phyloP scores from a whole-genome alignment of 2,113 vertebrate species.

The Cairina moschata region DNA sequence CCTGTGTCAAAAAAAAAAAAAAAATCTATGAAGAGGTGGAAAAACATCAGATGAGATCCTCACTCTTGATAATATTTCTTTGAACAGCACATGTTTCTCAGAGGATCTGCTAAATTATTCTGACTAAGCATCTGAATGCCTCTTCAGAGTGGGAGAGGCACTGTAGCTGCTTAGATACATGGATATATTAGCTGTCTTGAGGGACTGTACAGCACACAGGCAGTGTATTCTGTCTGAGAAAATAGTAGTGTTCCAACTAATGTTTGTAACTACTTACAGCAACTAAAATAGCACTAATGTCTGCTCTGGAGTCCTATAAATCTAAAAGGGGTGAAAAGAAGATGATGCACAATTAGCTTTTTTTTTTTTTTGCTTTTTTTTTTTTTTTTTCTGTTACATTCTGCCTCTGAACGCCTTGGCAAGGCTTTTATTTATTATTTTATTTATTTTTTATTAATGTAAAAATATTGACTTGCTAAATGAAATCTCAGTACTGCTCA shows the following conservation, averaged over 20 bases:
- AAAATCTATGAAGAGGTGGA: constrained; percentile 29
- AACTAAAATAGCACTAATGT: background rate
- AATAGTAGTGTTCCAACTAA: background rate
- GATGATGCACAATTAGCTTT: fast-evolving
- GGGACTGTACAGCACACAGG: background rate
- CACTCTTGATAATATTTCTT: constrained; percentile 24
- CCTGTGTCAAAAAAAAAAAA: constrained; percentile 27
- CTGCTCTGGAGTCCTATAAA: background rate
- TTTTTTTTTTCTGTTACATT: background rate
- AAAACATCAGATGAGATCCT: constrained; percentile 50
- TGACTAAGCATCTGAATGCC: constrained; percentile 2
- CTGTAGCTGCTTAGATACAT: background rate
- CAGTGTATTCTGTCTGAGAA: background rate
- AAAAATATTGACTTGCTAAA: background rate
- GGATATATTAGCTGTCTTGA: background rate
- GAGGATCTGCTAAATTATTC: constrained; percentile 42
- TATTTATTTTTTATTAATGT: background rate
- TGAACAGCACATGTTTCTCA: constrained; percentile 33
- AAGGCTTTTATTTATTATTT: background rate
- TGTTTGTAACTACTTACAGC: background rate
- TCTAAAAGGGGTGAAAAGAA: background rate
- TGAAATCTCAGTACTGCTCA: background rate
- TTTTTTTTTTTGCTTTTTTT: background rate
- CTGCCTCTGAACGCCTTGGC: background rate
- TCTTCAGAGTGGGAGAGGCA: background rate